phyloP scores from a whole-genome alignment of 2,888 invertebrate genomes.

The Eulithis prunata region DNA sequence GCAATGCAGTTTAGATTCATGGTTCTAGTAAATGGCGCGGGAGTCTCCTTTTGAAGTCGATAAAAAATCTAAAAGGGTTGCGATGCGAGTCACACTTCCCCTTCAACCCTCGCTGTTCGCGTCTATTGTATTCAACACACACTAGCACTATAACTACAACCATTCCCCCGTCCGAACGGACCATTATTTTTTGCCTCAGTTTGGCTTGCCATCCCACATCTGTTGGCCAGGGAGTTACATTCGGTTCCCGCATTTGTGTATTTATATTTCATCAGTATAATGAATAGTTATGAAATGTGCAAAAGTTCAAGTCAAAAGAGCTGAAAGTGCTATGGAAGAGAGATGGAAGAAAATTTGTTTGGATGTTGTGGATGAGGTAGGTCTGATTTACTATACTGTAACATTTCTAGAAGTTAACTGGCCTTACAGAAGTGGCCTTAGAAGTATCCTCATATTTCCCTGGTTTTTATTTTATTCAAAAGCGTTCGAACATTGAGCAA shows the following conservation, averaged over 20 bases:
- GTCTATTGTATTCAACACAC: slow-evolving; percentile 26
- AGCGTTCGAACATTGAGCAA: too few species aligned
- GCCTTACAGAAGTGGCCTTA: too few species aligned
- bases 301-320: not conserved
- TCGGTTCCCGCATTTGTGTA: slow-evolving; percentile 6
- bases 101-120: slow-evolving; percentile 24
- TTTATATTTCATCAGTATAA: not conserved
- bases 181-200: slow-evolving; percentile 18
- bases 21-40: slow-evolving; percentile 12
- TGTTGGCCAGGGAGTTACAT: slow-evolving; percentile 14
- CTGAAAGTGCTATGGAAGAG: slow-evolving; percentile 25
- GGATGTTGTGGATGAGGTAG: slow-evolving; percentile 28
- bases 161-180: slow-evolving; percentile 18
- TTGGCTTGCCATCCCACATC: slow-evolving; percentile 22
- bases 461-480: too few species aligned
- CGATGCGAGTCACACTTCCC: slow-evolving; percentile 37
- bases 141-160: slow-evolving; percentile 4
- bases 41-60: slow-evolving; percentile 29
- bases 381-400: not conserved
- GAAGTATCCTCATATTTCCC: too few species aligned
- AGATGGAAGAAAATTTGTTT: slow-evolving; percentile 32
- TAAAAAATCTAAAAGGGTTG: slow-evolving; percentile 33
- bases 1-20: not conserved
- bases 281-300: slow-evolving; percentile 17
- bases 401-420: not conserved